These are phyloP conservation scores for Melierax canorus DNA, from an alignment of 2,113 vertebrate genomes.

Conservation along the genomic window DNA sequence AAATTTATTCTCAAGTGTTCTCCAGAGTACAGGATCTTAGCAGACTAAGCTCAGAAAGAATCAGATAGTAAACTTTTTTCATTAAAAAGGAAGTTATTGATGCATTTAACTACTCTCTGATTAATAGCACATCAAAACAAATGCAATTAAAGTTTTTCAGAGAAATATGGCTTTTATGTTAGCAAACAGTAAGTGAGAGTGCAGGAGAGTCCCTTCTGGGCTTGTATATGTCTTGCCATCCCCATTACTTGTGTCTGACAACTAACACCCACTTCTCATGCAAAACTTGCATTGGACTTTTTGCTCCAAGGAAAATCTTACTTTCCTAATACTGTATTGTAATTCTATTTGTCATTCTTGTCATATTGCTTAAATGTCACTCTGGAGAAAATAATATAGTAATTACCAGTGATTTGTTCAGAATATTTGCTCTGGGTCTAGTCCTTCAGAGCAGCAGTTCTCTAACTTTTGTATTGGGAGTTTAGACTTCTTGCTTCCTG, in stretches of 20 bases:
- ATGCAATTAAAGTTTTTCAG: not conserved
- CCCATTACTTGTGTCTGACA: conserved; percentile 10
- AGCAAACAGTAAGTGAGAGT: not conserved
- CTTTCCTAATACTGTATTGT: not conserved
- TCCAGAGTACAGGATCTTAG: not conserved
- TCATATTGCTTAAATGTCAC: conserved; percentile 2
- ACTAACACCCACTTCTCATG: not conserved
- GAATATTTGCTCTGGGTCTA: not conserved
- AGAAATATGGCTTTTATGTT: not conserved
- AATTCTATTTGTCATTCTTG: conserved; percentile 25
- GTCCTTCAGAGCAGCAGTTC: not conserved
- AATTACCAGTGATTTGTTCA: conserved; percentile 19
- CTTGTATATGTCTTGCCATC: not conserved
- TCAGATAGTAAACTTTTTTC: not conserved
- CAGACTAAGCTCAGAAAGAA: not conserved
- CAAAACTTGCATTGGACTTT: conserved; percentile 8
- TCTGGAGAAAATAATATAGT: not conserved
- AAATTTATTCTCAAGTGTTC: not conserved
- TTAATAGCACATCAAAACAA: not conserved
- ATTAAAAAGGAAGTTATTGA: not conserved
- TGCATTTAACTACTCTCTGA: not conserved
- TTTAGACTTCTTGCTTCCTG: not conserved
- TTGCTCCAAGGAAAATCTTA: conserved; percentile 11
- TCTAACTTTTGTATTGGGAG: not conserved
- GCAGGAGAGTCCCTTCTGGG: not conserved